Conservation (phyloP, 2,113 vertebrate genomes). For the Hippopotamus amphibius region DNA sequence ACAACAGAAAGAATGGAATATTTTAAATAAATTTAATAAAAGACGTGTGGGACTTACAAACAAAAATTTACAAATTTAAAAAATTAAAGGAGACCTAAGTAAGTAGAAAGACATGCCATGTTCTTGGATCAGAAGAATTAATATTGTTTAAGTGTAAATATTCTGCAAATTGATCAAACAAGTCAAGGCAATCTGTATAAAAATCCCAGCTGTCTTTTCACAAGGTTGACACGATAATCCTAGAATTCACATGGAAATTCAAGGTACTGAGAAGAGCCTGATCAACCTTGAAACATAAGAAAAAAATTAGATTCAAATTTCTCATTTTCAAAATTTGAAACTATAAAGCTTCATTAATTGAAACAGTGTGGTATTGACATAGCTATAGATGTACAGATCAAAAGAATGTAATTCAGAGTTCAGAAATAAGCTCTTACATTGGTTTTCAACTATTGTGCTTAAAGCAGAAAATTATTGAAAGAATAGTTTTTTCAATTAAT, state of each 20-base stretch:
- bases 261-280: background rate
- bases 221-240: background rate
- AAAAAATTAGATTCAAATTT: background rate
- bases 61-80: background rate
- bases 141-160: background rate
- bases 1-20: background rate
- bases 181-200: background rate
- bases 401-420: background rate
- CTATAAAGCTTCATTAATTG: background rate
- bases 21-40: background rate
- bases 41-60: background rate
- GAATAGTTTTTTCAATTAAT: background rate
- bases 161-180: background rate
- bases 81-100: background rate
- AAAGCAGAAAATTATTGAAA: background rate
- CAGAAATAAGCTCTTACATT: background rate
- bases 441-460: background rate
- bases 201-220: background rate
- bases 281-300: background rate
- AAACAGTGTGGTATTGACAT: background rate
- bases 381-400: background rate
- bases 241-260: background rate
- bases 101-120: background rate
- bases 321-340: background rate
- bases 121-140: background rate